These are phyloP conservation scores for Antrozous pallidus DNA, from an alignment of 2,797 vertebrate genomes.

Conservation along the genomic window DNA sequence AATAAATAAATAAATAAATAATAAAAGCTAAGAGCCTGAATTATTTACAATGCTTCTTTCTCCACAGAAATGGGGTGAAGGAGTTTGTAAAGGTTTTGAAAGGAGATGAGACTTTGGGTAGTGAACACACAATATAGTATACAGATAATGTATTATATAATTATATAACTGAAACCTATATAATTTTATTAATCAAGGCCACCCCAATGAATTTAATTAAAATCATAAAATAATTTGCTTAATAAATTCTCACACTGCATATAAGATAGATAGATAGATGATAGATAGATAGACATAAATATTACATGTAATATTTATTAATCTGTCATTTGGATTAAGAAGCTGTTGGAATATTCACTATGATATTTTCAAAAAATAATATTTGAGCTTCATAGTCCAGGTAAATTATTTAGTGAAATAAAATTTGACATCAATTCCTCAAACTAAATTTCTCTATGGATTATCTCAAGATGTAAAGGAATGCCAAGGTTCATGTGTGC, in stretches of 20 bases:
- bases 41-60: not conserved
- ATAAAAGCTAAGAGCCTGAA: not conserved
- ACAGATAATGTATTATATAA: not conserved
- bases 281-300: not conserved
- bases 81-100: not conserved
- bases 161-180: not conserved
- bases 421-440: not conserved
- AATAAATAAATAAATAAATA: not conserved
- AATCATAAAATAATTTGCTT: not conserved
- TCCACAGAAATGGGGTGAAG: not conserved
- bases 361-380: not conserved
- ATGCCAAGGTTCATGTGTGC: not conserved
- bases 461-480: not conserved
- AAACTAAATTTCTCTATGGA: not conserved
- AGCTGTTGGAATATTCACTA: not conserved
- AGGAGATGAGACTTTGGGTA: not conserved
- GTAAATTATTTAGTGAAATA: conserved; percentile 17
- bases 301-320: not conserved
- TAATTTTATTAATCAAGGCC: not conserved
- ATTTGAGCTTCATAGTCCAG: not conserved
- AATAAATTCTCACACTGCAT: not conserved
- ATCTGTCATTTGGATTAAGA: not conserved
- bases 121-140: not conserved
- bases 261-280: not conserved
- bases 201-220: not conserved